Conservation (phyloP, 2,113 vertebrate genomes). For the Numida meleagris region DNA sequence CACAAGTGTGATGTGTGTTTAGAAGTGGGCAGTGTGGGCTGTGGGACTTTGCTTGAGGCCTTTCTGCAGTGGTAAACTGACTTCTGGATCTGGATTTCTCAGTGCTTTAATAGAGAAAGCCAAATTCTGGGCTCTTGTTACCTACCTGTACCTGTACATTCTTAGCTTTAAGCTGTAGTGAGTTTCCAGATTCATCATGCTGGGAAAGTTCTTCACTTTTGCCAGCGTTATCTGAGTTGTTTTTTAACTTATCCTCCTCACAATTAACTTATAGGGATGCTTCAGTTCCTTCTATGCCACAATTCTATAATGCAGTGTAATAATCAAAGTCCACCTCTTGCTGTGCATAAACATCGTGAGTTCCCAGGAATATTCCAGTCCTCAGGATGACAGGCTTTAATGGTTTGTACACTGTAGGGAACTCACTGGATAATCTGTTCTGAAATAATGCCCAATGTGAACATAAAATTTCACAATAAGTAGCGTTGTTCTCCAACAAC, state of each 20-base stretch:
- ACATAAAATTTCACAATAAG: neutral
- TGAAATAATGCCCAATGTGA: neutral
- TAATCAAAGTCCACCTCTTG: slow-evolving; percentile 11
- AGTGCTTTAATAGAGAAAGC: neutral
- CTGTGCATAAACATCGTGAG: neutral
- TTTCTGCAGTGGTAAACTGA: neutral
- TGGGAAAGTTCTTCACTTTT: neutral
- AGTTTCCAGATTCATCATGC: neutral
- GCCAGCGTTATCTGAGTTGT: neutral
- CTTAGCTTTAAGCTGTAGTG: neutral
- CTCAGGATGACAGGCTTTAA: neutral
- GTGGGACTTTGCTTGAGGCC: neutral
- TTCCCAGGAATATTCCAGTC: neutral
- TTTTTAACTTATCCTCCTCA: neutral
- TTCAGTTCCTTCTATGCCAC: neutral
- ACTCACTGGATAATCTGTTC: neutral
- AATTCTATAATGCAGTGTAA: neutral
- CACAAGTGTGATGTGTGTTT: neutral
- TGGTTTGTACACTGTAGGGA: neutral
- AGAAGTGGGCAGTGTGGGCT: neutral
- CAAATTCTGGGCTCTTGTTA: neutral
- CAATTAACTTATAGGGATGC: neutral
- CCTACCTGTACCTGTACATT: neutral
- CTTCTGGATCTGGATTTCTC: neutral
- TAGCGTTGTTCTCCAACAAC: neutral